Evolutionary conservation across 2,888 invertebrate genomes (phyloP).

Genomic region (Scrobipalpa atriplicella): DNA sequence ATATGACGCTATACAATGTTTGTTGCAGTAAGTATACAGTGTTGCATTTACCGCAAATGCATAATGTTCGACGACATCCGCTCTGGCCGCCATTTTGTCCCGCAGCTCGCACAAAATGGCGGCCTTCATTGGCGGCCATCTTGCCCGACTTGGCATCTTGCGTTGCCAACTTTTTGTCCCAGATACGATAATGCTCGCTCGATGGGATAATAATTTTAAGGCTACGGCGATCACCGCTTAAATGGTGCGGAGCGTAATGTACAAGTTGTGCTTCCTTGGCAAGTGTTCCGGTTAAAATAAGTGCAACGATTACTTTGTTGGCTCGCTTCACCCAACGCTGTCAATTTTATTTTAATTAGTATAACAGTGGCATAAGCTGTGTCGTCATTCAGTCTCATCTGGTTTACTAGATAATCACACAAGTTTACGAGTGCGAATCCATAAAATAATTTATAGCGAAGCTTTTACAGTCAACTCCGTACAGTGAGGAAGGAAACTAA

Average conservation of each 20-base stretch:
- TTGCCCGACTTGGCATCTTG: slow-evolving; percentile 34
- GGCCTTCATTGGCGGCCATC: slow-evolving; percentile 57
- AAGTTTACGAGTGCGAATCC: slow-evolving; percentile 14
- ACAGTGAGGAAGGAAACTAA: slow-evolving; percentile 19
- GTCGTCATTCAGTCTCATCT: background rate
- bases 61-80: slow-evolving; percentile 3
- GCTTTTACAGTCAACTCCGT: slow-evolving; percentile 21
- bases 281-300: background rate
- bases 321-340: background rate
- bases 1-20: background rate
- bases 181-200: slow-evolving; percentile 37
- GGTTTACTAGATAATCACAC: slow-evolving; percentile 12
- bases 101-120: slow-evolving; percentile 23
- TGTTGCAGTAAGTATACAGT: background rate
- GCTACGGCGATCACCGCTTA: slow-evolving; percentile 14
- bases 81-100: slow-evolving; percentile 18
- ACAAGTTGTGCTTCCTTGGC: slow-evolving; percentile 11
- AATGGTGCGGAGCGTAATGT: slow-evolving; percentile 20
- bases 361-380: background rate
- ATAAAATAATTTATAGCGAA: slow-evolving; percentile 18
- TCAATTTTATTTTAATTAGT: background rate
- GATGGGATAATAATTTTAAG: slow-evolving; percentile 23
- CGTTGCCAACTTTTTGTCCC: slow-evolving; percentile 39
- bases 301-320: slow-evolving; percentile 9
- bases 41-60: background rate